Percentiles rank a stretch among this genome's conserved stretches.
Evolutionary conservation across 2,113 vertebrate genomes (phyloP).

Genomic region (Leptobrachium ailaonicum): DNA sequence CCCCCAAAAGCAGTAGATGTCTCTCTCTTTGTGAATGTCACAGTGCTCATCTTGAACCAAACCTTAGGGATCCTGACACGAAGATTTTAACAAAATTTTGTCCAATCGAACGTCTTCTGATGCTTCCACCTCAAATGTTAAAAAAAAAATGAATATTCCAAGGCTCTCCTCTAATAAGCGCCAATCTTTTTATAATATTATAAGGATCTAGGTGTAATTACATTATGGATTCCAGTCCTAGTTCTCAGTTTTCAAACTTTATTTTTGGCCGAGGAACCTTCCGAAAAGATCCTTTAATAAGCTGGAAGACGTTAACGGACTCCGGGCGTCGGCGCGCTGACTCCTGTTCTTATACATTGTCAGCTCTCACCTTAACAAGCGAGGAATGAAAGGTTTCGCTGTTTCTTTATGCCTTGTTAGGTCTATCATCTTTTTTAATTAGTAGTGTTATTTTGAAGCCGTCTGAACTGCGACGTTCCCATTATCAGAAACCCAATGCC

Average conservation of each 20-base stretch:
- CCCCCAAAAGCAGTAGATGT: background rate
- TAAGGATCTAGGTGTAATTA: too few relatives aligned
- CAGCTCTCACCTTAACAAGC: conserved; percentile 74
- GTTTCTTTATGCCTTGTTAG: conserved; percentile 91
- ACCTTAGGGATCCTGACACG: too few relatives aligned
- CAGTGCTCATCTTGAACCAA: too few relatives aligned
- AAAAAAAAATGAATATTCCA: too few relatives aligned
- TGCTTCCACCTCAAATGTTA: too few relatives aligned
- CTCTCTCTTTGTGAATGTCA: too few relatives aligned
- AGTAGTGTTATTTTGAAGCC: conserved; percentile 98
- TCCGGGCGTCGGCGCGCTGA: conserved; percentile 55
- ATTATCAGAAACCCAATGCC: conserved; percentile 95
- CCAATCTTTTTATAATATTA: too few relatives aligned
- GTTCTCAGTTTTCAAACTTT: background rate
- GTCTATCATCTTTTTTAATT: conserved; percentile 98
- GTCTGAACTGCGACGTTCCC: conserved; percentile 98
- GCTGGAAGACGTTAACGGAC: conserved; percentile 58
- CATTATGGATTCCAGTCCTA: background rate
- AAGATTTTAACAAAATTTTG: too few relatives aligned
- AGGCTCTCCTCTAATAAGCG: too few relatives aligned
- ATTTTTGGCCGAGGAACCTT: background rate
- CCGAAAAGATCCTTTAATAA: conserved; percentile 35
- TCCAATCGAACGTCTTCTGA: too few relatives aligned
- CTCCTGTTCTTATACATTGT: conserved; percentile 63
- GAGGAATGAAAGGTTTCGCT: conserved; percentile 69